phyloP scores from a whole-genome alignment of 2,888 invertebrate genomes.

The Marasmarcha lunaedactyla region DNA sequence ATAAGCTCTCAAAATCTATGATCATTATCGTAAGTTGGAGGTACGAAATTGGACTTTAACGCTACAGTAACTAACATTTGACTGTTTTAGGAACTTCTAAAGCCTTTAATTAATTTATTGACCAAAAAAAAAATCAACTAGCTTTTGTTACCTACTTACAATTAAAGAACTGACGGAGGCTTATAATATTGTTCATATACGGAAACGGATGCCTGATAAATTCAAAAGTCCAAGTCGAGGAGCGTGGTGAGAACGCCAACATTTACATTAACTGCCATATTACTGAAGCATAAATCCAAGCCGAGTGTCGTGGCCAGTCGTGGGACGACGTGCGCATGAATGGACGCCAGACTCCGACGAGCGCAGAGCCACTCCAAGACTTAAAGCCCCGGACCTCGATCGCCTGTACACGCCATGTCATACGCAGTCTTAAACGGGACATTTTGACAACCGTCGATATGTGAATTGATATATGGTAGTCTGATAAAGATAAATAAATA shows the following conservation, averaged over 20 bases:
- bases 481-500: slow-evolving; percentile 20
- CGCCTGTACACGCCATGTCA: slow-evolving; percentile 25
- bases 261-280: slow-evolving; percentile 58
- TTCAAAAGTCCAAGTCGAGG: slow-evolving; percentile 51
- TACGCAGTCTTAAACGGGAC: slow-evolving; percentile 34
- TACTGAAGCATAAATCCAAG: slow-evolving; percentile 59
- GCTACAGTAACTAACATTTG: no score
- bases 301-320: slow-evolving; percentile 35
- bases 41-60: no score
- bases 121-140: no score
- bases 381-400: slow-evolving; percentile 25
- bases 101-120: no score
- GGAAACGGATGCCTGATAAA: slow-evolving; percentile 39
- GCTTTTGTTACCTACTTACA: no score
- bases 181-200: no score
- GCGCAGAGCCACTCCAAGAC: slow-evolving; percentile 25
- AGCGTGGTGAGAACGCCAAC: slow-evolving; percentile 60
- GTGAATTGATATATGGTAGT: slow-evolving; percentile 59
- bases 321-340: slow-evolving; percentile 43
- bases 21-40: no score
- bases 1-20: no score
- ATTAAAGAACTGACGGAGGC: no score
- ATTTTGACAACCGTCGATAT: slow-evolving; percentile 59
- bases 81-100: no score
- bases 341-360: slow-evolving; percentile 43